Percentiles rank a stretch among this genome's conserved stretches.
Evolutionary conservation across 2,113 vertebrate species (phyloP).

Genomic region (Scomber scombrus): DNA sequence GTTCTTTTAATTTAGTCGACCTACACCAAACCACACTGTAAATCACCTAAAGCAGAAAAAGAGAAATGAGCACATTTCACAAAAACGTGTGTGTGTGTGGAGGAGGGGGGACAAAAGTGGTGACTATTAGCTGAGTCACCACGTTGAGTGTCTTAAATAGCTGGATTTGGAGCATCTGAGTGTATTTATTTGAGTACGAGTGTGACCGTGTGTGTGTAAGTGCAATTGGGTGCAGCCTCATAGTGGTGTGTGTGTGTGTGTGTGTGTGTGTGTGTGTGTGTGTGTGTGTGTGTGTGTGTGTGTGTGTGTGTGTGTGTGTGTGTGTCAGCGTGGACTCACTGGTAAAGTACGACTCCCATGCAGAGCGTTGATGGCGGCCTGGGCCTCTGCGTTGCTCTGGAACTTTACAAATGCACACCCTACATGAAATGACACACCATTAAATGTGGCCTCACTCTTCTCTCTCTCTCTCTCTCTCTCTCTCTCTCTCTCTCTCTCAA

Average conservation of each 20-base stretch:
- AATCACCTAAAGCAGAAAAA: not conserved
- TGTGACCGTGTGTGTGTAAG: not conserved
- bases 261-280: not conserved
- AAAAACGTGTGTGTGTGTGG: slow-evolving; percentile 26
- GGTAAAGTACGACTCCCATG: slow-evolving; percentile 86
- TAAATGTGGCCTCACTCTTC: slow-evolving; percentile 43
- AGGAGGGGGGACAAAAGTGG: slow-evolving; percentile 54
- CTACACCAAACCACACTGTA: not conserved
- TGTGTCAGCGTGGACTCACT: slow-evolving; percentile 66
- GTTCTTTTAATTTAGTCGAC: not conserved
- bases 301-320: not conserved
- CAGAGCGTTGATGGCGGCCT: slow-evolving; percentile 85
- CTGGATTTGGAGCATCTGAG: slow-evolving; percentile 55
- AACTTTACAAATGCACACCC: slow-evolving; percentile 87
- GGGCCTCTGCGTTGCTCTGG: slow-evolving; percentile 86
- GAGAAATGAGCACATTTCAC: slow-evolving; percentile 3
- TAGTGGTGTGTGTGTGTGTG: slow-evolving; percentile 28
- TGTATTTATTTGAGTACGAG: slow-evolving; percentile 29
- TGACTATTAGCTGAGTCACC: slow-evolving; percentile 71
- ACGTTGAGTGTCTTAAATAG: slow-evolving; percentile 61
- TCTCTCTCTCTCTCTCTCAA: too few relatives aligned
- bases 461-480: not conserved
- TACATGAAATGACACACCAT: slow-evolving; percentile 73
- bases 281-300: slow-evolving; percentile 33
- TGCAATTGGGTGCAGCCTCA: too few relatives aligned